Percentiles rank a stretch among this genome's conserved stretches.
These are phyloP conservation scores for Nibea albiflora DNA, from an alignment of 2,113 vertebrate species.

Conservation along the genomic window DNA sequence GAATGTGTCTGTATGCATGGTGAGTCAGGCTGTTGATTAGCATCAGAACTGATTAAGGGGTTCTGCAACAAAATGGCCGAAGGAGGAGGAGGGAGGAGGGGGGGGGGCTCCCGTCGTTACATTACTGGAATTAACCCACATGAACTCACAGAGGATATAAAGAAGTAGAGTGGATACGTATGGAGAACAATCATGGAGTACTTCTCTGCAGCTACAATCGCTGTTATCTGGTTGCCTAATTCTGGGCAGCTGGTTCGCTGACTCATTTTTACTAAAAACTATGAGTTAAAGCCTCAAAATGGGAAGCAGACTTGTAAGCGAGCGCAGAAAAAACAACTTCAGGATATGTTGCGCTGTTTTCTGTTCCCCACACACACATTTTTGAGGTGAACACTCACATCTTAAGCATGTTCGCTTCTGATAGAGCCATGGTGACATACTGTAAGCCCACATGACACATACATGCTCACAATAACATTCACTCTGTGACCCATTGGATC, in stretches of 20 bases:
- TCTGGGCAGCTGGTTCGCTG: conserved; percentile 59
- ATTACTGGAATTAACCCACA: conserved; percentile 60
- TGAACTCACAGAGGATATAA: conserved; percentile 45
- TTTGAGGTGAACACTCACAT: conserved; percentile 51
- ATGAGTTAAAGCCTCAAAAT: conserved; percentile 45
- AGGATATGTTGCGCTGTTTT: conserved; percentile 36
- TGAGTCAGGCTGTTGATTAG: conserved; percentile 56
- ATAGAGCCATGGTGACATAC: not conserved
- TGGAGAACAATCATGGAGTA: conserved; percentile 5
- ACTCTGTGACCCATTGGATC: not conserved
- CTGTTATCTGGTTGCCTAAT: conserved; percentile 64
- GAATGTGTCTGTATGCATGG: conserved; percentile 9
- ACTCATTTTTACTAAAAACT: conserved; percentile 68
- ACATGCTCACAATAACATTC: conserved; percentile 2
- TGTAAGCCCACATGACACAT: conserved; percentile 14
- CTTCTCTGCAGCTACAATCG: conserved; percentile 28
- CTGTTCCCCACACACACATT: conserved; percentile 46
- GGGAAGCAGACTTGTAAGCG: conserved; percentile 49
- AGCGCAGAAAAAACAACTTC: conserved; percentile 52
- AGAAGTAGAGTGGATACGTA: not conserved
- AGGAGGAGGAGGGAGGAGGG: not conserved
- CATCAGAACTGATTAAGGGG: conserved; percentile 51
- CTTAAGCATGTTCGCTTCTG: conserved; percentile 5
- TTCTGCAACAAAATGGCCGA: conserved; percentile 47
- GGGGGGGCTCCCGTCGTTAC: not conserved